Conservation (phyloP, 2,113 vertebrate species). For the Elaphurus davidianus region DNA sequence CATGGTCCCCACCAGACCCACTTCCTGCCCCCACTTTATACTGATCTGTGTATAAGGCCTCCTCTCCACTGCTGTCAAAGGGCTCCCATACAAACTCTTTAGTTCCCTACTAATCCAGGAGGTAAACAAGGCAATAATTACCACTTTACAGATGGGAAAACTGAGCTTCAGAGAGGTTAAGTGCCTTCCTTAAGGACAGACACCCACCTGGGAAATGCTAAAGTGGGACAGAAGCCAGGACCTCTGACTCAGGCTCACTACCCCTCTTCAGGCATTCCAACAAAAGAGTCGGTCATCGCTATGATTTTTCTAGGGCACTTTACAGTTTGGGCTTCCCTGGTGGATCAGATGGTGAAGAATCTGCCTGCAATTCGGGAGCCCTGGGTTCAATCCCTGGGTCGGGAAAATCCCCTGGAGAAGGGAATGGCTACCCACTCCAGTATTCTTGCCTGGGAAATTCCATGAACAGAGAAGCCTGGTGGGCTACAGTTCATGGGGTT, state of each 20-base stretch:
- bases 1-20: neutral
- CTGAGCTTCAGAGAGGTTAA: neutral
- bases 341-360: neutral
- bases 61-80: accelerated
- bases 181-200: neutral
- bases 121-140: neutral
- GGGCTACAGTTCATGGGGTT: neutral
- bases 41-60: neutral
- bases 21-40: neutral
- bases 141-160: neutral
- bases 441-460: neutral
- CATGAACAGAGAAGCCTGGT: neutral
- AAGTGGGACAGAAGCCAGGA: neutral
- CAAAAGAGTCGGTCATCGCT: accelerated
- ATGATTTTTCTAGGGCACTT: neutral
- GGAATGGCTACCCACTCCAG: neutral
- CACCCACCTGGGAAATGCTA: neutral
- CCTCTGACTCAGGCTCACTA: neutral
- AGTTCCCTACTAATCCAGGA: neutral
- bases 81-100: neutral
- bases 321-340: neutral
- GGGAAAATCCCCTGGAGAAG: neutral
- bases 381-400: neutral
- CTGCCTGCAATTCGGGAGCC: neutral
- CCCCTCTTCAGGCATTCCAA: neutral